Evolutionary conservation across 2,888 invertebrate genomes (phyloP).

Genomic region (Tachina lurida): DNA sequence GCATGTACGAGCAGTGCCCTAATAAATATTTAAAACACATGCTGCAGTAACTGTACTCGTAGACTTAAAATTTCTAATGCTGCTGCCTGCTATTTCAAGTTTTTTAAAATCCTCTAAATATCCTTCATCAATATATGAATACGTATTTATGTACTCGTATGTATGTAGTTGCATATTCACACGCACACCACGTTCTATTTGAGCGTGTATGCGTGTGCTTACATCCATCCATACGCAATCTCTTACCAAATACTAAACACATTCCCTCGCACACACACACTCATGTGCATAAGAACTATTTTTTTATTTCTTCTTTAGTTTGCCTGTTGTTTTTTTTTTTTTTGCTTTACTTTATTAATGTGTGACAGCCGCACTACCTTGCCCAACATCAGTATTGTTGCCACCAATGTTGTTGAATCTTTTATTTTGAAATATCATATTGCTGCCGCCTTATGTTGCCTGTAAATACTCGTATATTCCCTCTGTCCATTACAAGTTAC

Average conservation of each 20-base stretch:
- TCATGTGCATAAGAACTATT: conserved; percentile 12
- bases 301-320: background rate
- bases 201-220: conserved; percentile 15
- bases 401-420: conserved; percentile 37
- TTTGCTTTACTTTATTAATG: conserved; percentile 8
- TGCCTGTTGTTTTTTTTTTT: conserved; percentile 4
- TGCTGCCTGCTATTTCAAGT: conserved; percentile 53
- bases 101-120: conserved; percentile 74
- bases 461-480: conserved; percentile 66
- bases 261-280: background rate
- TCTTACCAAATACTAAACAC: conserved; percentile 58
- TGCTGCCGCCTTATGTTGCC: conserved; percentile 67
- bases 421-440: conserved; percentile 60
- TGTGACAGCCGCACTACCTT: conserved; percentile 16
- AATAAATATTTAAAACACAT: conserved; percentile 37
- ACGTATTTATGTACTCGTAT: background rate
- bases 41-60: conserved; percentile 53
- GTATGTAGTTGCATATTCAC: conserved; percentile 22
- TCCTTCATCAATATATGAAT: conserved; percentile 81
- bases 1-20: background rate
- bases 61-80: conserved; percentile 31
- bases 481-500: conserved; percentile 40
- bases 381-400: background rate
- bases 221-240: conserved; percentile 70
- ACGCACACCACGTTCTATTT: background rate